Conservation (phyloP, 2,797 vertebrate species). For the Coccyzus lansbergi region DNA sequence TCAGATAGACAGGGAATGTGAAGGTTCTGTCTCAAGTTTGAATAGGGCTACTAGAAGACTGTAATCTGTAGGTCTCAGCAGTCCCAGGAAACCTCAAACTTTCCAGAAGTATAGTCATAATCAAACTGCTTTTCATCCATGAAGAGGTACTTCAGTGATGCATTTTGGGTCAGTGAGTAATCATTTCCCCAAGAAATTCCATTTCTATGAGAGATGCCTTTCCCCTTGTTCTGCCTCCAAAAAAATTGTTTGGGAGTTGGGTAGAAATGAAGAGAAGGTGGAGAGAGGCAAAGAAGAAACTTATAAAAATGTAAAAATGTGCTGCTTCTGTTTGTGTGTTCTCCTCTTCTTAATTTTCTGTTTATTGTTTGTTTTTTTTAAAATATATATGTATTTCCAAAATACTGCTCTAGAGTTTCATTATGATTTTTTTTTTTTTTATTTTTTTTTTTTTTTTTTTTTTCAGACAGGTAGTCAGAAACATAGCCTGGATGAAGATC, state of each 20-base stretch:
- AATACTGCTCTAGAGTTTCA: not conserved
- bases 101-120: not conserved
- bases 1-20: not conserved
- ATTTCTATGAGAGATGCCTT: not conserved
- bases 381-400: not conserved
- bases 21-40: not conserved
- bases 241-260: not conserved
- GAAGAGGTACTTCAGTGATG: not conserved
- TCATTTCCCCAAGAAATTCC: not conserved
- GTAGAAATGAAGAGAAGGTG: not conserved
- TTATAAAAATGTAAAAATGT: not conserved
- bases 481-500: not conserved
- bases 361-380: not conserved
- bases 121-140: not conserved
- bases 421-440: not conserved
- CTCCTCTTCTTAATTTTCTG: no score
- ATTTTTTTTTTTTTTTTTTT: not conserved
- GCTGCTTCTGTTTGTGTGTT: not conserved
- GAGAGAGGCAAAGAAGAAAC: not conserved
- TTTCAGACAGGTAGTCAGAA: not conserved
- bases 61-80: not conserved
- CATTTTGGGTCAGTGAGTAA: not conserved
- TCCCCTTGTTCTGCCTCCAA: not conserved
- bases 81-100: not conserved
- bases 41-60: not conserved